Evolutionary conservation across 2,888 invertebrate genomes (phyloP).

Genomic region (Julus scanicus): DNA sequence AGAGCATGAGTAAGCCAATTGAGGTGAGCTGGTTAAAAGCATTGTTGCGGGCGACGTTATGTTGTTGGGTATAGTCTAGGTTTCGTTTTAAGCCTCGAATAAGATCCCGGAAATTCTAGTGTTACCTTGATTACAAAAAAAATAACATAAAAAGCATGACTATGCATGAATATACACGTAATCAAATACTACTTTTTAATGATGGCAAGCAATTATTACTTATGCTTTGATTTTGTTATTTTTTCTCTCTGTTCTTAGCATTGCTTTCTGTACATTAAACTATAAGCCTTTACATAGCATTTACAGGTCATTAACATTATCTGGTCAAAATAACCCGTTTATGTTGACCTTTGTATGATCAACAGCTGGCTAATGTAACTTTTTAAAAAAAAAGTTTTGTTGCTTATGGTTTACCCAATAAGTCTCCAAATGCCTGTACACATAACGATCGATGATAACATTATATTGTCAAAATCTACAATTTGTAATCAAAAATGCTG

Average conservation of each 20-base stretch:
- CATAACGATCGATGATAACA: neutral
- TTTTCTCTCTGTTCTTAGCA: neutral
- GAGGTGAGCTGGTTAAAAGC: neutral
- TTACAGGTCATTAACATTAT: conserved; percentile 1
- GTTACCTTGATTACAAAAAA: neutral
- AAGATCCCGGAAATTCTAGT: neutral
- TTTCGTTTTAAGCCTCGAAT: neutral
- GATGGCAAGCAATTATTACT: neutral
- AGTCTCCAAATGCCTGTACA: neutral
- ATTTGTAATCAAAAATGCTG: too few species aligned
- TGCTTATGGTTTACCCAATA: neutral
- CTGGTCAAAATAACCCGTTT: conserved; percentile 40
- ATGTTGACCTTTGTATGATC: neutral
- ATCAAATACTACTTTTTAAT: neutral
- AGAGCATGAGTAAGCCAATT: neutral
- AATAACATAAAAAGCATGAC: conserved; percentile 1
- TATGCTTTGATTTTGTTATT: neutral
- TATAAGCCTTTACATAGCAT: neutral
- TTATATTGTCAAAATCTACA: too few species aligned
- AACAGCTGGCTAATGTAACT: neutral
- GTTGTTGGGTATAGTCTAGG: neutral
- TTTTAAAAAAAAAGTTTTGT: too few species aligned
- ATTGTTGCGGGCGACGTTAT: neutral
- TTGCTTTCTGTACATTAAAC: neutral
- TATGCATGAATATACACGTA: conserved; percentile 21